Conservation (phyloP, 2,113 vertebrate genomes). For the Pachycephala philippinensis region DNA sequence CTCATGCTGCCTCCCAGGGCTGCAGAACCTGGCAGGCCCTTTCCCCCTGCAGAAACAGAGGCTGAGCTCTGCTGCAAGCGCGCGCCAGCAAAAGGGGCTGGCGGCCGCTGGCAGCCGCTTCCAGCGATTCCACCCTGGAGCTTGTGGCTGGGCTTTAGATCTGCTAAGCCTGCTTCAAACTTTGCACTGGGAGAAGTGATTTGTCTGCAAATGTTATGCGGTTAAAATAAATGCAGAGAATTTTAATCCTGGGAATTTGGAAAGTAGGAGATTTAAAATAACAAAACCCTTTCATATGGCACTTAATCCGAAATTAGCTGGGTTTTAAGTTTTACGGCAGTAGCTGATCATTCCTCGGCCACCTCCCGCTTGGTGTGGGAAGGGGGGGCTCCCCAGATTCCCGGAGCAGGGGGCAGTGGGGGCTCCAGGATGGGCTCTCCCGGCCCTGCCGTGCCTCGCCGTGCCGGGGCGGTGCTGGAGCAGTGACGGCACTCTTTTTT, state of each 20-base stretch:
- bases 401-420: not conserved
- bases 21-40: not conserved
- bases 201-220: conserved; percentile 65
- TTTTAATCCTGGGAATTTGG: conserved; percentile 67
- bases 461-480: not conserved
- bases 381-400: not conserved
- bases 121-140: not conserved
- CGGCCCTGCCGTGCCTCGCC: accelerated
- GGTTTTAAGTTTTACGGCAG: conserved; percentile 31
- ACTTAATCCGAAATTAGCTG: conserved; percentile 59
- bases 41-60: not conserved
- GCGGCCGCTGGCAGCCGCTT: not conserved
- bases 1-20: not conserved
- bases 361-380: not conserved
- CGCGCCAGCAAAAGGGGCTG: accelerated
- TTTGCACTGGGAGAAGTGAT: conserved; percentile 56
- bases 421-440: not conserved
- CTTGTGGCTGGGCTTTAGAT: conserved; percentile 24
- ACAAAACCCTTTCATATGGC: conserved; percentile 67
- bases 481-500: not conserved
- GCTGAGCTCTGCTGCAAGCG: not conserved
- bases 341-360: conserved; percentile 28
- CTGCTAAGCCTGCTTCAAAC: conserved; percentile 43
- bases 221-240: conserved; percentile 67
- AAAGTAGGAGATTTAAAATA: conserved; percentile 68